A percentile compares a stretch with the other conserved stretches of the same genome.
Evolutionary conservation across 1,140 invertebrate species (phyloP).

Genomic region (Pogonomyrmex californicus): DNA sequence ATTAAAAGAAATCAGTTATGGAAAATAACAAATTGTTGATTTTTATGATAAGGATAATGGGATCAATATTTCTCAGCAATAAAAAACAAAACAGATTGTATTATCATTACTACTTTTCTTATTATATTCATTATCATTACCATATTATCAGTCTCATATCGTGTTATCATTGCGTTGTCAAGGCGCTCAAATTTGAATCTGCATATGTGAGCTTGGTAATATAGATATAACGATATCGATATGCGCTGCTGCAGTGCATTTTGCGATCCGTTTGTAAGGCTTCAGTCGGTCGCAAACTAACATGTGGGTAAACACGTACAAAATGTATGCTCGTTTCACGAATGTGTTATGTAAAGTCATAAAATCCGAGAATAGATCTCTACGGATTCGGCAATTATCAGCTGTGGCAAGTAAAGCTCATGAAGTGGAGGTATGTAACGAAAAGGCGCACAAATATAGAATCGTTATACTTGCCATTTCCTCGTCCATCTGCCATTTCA

Average conservation of each 20-base stretch:
- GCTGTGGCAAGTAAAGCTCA: background rate
- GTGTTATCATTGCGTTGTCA: background rate
- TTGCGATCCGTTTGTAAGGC: background rate
- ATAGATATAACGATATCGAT: background rate
- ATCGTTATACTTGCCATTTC: background rate
- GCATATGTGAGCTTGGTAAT: background rate
- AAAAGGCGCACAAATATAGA: background rate
- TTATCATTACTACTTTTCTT: too few species aligned
- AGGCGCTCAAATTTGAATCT: background rate
- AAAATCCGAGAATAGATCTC: background rate
- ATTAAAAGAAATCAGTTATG: too few species aligned
- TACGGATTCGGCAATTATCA: background rate
- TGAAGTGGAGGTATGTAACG: constrained; percentile 28
- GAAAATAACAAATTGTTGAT: too few species aligned
- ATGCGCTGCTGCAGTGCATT: background rate
- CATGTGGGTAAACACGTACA: background rate
- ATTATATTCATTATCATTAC: background rate
- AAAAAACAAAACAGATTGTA: too few species aligned
- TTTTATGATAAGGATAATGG: too few species aligned
- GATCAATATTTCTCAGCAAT: too few species aligned
- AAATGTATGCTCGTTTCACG: background rate
- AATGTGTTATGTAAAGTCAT: background rate
- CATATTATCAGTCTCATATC: background rate
- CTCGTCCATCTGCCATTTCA: background rate
- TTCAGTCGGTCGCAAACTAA: background rate